phyloP scores from a whole-genome alignment of 2,113 vertebrate genomes.

The Malurus alboscapulatus region DNA sequence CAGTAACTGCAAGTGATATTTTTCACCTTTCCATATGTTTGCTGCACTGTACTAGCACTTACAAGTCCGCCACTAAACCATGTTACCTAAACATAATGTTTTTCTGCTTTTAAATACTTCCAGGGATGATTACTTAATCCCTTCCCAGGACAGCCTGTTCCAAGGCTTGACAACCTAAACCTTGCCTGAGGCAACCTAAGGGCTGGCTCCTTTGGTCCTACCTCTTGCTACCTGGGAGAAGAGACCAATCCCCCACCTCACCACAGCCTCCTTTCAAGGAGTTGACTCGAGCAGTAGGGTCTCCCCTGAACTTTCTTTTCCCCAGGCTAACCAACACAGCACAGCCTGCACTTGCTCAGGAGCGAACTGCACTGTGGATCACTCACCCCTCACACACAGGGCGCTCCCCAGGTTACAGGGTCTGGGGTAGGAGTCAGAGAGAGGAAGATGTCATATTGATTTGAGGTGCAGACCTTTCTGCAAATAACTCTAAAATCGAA shows the following conservation, averaged over 20 bases:
- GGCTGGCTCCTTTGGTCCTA: not conserved
- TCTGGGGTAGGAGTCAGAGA: not conserved
- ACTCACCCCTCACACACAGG: not conserved
- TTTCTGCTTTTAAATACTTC: not conserved
- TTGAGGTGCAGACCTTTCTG: not conserved
- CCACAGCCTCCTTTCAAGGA: not conserved
- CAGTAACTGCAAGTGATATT: not conserved
- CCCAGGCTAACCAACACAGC: not conserved
- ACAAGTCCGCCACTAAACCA: not conserved
- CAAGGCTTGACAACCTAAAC: not conserved
- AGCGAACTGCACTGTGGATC: not conserved
- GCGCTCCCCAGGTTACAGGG: fast-evolving
- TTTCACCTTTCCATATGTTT: not conserved
- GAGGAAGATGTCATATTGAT: not conserved
- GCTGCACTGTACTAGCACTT: not conserved
- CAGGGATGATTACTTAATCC: not conserved
- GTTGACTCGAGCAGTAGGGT: not conserved
- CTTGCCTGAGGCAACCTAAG: not conserved
- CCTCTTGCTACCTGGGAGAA: not conserved
- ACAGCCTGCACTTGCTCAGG: not conserved
- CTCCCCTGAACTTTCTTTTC: not conserved
- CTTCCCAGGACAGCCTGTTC: not conserved
- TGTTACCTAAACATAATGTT: not conserved
- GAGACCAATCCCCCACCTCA: not conserved
- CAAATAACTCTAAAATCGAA: not conserved